Conservation (phyloP, 2,797 vertebrate species). For the Gadopsis bispinosus region DNA sequence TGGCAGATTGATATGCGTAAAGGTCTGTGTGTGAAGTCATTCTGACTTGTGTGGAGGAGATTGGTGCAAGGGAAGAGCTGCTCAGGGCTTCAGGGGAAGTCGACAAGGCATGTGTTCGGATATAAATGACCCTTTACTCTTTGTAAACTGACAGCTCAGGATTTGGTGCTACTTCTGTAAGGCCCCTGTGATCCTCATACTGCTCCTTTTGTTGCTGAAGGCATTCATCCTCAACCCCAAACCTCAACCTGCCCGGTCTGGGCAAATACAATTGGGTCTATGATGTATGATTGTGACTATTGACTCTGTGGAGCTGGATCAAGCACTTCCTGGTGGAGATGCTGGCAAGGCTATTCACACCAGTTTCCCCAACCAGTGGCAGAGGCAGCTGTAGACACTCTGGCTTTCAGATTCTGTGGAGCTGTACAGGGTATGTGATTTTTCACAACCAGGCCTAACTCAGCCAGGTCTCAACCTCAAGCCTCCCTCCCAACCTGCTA, state of each 20-base stretch:
- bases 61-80: conserved; percentile 31
- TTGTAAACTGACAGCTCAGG: conserved; percentile 79
- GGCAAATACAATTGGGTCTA: conserved; percentile 77
- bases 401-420: conserved; percentile 78
- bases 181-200: conserved; percentile 81
- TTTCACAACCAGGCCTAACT: conserved; percentile 85
- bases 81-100: conserved; percentile 56
- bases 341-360: conserved; percentile 62
- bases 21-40: conserved; percentile 48
- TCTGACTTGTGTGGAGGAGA: conserved; percentile 32
- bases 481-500: conserved; percentile 74
- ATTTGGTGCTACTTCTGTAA: conserved; percentile 84
- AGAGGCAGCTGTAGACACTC: conserved; percentile 74
- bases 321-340: conserved; percentile 62
- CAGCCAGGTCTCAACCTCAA: conserved; percentile 68
- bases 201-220: conserved; percentile 80
- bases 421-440: conserved; percentile 82
- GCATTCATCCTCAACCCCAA: conserved; percentile 67
- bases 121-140: conserved; percentile 83
- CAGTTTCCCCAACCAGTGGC: conserved; percentile 58
- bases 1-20: conserved; percentile 56
- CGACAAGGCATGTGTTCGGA: conserved; percentile 78
- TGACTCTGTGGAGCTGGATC: conserved; percentile 77
- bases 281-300: conserved; percentile 84
- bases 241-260: conserved; percentile 66